phyloP scores from a whole-genome alignment of 2,797 vertebrate species.

The Philypnodon macrostomus region DNA sequence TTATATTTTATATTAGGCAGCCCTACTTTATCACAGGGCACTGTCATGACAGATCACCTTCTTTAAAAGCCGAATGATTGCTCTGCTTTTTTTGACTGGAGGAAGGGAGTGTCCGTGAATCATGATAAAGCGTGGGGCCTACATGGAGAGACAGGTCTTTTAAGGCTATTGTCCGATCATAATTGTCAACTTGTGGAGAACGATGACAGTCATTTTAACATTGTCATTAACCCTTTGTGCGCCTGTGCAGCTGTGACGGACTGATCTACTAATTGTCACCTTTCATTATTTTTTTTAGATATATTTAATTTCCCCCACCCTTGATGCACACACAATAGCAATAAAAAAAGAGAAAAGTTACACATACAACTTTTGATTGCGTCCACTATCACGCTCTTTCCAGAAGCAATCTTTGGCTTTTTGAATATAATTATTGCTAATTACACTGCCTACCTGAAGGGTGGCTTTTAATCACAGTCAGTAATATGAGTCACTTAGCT shows the following conservation, averaged over 20 bases:
- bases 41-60: conserved; percentile 51
- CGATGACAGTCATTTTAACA: conserved; percentile 46
- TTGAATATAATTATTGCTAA: conserved; percentile 66
- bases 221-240: conserved; percentile 47
- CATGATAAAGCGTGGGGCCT: conserved; percentile 47
- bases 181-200: conserved; percentile 46
- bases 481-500: conserved; percentile 48
- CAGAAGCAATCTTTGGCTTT: conserved; percentile 38
- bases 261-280: conserved; percentile 22
- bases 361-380: conserved; percentile 18
- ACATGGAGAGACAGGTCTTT: conserved; percentile 40
- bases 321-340: not conserved
- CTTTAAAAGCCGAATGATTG: conserved; percentile 50
- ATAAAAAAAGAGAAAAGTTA: conserved; percentile 9
- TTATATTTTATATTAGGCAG: too few relatives aligned
- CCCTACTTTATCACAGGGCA: too few relatives aligned
- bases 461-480: conserved; percentile 62
- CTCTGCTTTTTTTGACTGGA: conserved; percentile 48
- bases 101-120: conserved; percentile 26
- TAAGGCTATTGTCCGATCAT: conserved; percentile 39
- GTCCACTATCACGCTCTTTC: conserved; percentile 28
- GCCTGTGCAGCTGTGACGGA: conserved; percentile 33
- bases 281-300: not conserved
- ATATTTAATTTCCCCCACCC: not conserved
- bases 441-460: conserved; percentile 54